Percentiles rank a stretch among this genome's conserved stretches.
Conservation (phyloP, 1,140 invertebrate genomes). For the Lepidotrigona ventralis region DNA sequence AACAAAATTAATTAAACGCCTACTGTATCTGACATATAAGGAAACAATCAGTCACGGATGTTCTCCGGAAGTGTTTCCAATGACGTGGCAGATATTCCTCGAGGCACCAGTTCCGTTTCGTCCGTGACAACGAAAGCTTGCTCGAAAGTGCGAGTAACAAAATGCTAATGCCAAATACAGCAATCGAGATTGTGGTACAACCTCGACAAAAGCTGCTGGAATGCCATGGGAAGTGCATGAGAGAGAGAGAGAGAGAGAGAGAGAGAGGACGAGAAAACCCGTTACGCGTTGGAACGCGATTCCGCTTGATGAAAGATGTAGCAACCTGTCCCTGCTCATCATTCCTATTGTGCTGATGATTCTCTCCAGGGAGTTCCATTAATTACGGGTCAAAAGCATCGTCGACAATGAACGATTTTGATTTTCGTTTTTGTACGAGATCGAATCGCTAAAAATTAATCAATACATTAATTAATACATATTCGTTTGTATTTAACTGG, state of each 20-base stretch:
- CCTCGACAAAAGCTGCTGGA: slow-evolving; percentile 64
- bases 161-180: slow-evolving; percentile 70
- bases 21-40: not conserved
- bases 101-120: slow-evolving; percentile 28
- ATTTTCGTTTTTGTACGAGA: not conserved
- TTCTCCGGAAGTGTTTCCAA: not conserved
- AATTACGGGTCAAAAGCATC: slow-evolving; percentile 5
- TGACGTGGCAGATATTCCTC: not conserved
- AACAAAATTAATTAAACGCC: not conserved
- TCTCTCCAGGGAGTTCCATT: not conserved
- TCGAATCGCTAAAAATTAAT: no score
- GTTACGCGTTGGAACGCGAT: slow-evolving; percentile 59
- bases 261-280: slow-evolving; percentile 37
- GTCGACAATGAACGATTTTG: not conserved
- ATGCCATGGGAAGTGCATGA: slow-evolving; percentile 42
- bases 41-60: not conserved
- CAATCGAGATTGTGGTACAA: slow-evolving; percentile 33
- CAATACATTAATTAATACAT: no score
- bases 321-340: slow-evolving; percentile 42
- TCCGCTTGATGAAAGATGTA: slow-evolving; percentile 49
- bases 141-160: slow-evolving; percentile 75
- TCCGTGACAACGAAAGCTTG: slow-evolving; percentile 60
- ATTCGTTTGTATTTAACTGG: no score
- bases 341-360: slow-evolving; percentile 15
- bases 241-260: slow-evolving; percentile 40